These are phyloP conservation scores for Cardinalis cardinalis DNA, from an alignment of 2,113 vertebrate species.

Conservation along the genomic window DNA sequence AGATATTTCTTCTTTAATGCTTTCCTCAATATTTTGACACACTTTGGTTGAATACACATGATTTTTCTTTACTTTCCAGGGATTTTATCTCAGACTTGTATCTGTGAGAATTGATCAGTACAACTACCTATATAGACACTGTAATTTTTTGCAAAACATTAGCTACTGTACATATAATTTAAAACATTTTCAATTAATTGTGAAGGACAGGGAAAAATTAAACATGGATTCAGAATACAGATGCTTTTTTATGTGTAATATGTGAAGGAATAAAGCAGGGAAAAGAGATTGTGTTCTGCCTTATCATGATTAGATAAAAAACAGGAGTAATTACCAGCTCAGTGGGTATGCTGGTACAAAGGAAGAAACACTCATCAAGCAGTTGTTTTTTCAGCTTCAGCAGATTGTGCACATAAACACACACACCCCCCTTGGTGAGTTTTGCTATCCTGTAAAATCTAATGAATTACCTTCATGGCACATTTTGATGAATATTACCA, in stretches of 20 bases:
- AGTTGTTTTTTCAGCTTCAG: slow-evolving; percentile 44
- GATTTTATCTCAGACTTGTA: background rate
- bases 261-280: background rate
- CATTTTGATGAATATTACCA: slow-evolving; percentile 14
- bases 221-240: background rate
- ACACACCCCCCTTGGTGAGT: slow-evolving; percentile 13
- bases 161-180: background rate
- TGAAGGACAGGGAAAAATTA: background rate
- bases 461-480: slow-evolving; percentile 24
- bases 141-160: background rate
- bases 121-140: background rate
- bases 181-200: background rate
- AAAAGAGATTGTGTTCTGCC: slow-evolving; percentile 32
- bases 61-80: background rate
- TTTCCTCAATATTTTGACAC: background rate
- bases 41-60: background rate
- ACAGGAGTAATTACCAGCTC: slow-evolving; percentile 64
- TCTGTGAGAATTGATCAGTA: background rate
- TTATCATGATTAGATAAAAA: slow-evolving; percentile 61
- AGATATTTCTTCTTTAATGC: background rate
- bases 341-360: slow-evolving; percentile 50
- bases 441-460: slow-evolving; percentile 43
- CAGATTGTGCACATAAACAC: slow-evolving; percentile 15
- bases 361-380: slow-evolving; percentile 50
- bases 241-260: background rate